These are phyloP conservation scores for Lathronympha strigana DNA, from an alignment of 2,888 invertebrate genomes.

Conservation along the genomic window DNA sequence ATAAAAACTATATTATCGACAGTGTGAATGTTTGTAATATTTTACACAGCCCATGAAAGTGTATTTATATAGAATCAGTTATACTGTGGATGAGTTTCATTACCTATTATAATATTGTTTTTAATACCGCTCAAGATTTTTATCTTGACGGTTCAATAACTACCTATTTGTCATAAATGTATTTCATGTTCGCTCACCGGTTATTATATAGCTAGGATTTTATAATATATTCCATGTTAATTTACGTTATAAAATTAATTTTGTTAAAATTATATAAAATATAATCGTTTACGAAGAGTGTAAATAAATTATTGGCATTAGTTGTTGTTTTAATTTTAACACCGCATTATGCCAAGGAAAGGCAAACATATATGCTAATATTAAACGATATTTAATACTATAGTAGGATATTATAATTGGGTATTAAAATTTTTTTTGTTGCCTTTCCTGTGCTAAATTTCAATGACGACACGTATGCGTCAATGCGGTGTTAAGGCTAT, in stretches of 20 bases:
- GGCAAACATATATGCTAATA: neutral
- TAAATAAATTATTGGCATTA: slow-evolving; percentile 70
- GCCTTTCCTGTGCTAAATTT: neutral
- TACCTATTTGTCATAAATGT: slow-evolving; percentile 9
- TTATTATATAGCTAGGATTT: slow-evolving; percentile 28
- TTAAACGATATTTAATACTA: neutral
- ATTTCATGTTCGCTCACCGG: slow-evolving; percentile 14
- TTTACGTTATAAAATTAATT: slow-evolving; percentile 26
- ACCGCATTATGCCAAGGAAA: slow-evolving; percentile 2
- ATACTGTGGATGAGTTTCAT: no score
- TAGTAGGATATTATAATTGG: neutral
- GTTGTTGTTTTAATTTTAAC: slow-evolving; percentile 47
- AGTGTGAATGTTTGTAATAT: neutral
- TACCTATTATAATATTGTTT: no score
- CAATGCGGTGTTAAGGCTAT: slow-evolving; percentile 1
- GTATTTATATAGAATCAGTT: no score
- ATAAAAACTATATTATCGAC: neutral
- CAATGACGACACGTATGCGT: neutral
- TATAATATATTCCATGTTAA: slow-evolving; percentile 38
- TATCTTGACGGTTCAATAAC: neutral
- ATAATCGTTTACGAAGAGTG: slow-evolving; percentile 52
- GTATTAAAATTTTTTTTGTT: neutral
- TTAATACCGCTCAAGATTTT: neutral
- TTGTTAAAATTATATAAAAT: slow-evolving; percentile 18
- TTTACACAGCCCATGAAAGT: neutral